Evolutionary conservation across 2,113 vertebrate species (phyloP).

Genomic region (Sinocyclocheilus anophthalmus): DNA sequence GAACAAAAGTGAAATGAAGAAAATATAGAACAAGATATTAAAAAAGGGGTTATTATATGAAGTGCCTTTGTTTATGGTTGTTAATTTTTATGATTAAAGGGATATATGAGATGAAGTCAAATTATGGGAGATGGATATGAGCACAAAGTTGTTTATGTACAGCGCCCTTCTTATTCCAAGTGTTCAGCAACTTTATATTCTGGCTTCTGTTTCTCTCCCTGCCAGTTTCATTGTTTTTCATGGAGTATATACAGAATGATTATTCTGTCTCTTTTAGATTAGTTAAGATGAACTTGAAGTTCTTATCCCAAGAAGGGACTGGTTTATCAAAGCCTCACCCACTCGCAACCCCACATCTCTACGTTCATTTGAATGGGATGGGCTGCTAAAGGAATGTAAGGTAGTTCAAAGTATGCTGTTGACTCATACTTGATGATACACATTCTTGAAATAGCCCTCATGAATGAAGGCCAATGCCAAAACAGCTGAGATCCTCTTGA

Average conservation of each 20-base stretch:
- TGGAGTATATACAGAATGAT: background rate
- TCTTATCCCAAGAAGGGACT: background rate
- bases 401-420: conserved; percentile 19
- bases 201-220: background rate
- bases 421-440: background rate
- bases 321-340: conserved; percentile 26
- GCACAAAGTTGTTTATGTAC: background rate
- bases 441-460: background rate
- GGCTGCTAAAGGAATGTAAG: conserved; percentile 8
- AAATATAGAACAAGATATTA: no score
- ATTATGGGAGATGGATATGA: background rate
- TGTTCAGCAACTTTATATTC: background rate
- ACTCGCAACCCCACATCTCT: background rate
- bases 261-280: background rate
- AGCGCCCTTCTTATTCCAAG: background rate
- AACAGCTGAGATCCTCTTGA: background rate
- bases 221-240: background rate
- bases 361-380: background rate
- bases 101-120: background rate
- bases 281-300: background rate
- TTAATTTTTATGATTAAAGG: background rate
- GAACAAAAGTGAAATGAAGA: no score
- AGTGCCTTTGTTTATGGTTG: background rate
- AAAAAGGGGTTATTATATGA: background rate
- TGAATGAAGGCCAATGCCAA: background rate